Percentiles rank a stretch among this genome's conserved stretches.
Evolutionary conservation across 2,888 invertebrate genomes (phyloP).

Genomic region (Pyrrhia umbra): DNA sequence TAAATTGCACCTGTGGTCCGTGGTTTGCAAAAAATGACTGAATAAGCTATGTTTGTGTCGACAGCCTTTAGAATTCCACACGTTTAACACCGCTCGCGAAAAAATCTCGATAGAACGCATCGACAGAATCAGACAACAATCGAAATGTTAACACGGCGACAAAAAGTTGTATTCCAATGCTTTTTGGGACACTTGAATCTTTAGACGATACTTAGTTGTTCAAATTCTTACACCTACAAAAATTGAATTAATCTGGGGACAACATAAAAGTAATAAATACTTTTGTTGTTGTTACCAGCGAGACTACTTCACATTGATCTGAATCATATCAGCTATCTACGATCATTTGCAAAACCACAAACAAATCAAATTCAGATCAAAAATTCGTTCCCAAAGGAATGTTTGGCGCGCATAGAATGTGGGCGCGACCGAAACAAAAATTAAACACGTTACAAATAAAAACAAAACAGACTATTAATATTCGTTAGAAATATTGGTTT

Average conservation of each 20-base stretch:
- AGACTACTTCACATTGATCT: background rate
- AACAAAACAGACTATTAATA: slow-evolving; percentile 88
- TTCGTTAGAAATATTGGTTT: slow-evolving; percentile 90
- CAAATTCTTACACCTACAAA: slow-evolving; percentile 25
- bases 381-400: slow-evolving; percentile 68
- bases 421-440: slow-evolving; percentile 79
- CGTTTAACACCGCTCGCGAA: slow-evolving; percentile 78
- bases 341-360: slow-evolving; percentile 16
- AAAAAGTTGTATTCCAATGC: slow-evolving; percentile 67
- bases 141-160: slow-evolving; percentile 81
- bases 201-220: slow-evolving; percentile 39
- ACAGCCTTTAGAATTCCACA: slow-evolving; percentile 75
- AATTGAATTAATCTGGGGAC: slow-evolving; percentile 14
- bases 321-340: background rate
- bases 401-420: slow-evolving; percentile 77
- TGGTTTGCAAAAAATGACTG: slow-evolving; percentile 49
- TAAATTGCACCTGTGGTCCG: slow-evolving; percentile 48
- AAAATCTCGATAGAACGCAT: slow-evolving; percentile 71
- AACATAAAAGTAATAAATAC: background rate
- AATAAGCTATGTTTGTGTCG: slow-evolving; percentile 62
- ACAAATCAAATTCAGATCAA: slow-evolving; percentile 37
- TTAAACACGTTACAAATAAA: slow-evolving; percentile 79
- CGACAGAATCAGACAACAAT: slow-evolving; percentile 82
- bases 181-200: slow-evolving; percentile 52
- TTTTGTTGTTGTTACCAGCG: background rate